Percentiles rank a stretch among this genome's conserved stretches.
These are phyloP conservation scores for Hippocampus mohnikei DNA, from an alignment of 2,113 vertebrate genomes.

Conservation along the genomic window DNA sequence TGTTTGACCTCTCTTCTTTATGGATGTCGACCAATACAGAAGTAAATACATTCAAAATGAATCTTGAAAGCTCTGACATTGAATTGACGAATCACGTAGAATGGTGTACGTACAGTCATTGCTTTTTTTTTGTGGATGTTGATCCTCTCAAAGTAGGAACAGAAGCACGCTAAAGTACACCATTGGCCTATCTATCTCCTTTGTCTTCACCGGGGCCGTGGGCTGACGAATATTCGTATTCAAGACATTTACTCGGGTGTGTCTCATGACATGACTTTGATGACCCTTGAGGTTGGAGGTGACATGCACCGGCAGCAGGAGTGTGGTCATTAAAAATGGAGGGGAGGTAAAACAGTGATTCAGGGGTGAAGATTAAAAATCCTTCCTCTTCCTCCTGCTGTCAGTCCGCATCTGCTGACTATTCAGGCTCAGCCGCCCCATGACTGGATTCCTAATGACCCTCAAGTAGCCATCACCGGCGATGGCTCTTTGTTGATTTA, in stretches of 20 bases:
- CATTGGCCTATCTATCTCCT: too few species aligned
- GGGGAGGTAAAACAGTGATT: constrained; percentile 18
- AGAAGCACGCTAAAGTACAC: too few species aligned
- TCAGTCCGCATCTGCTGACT: constrained; percentile 48
- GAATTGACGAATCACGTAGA: too few species aligned
- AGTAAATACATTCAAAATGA: too few species aligned
- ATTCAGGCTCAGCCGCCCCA: constrained; percentile 49
- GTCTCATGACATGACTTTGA: neutral
- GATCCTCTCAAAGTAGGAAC: too few species aligned
- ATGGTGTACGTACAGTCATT: too few species aligned
- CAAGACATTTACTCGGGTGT: neutral
- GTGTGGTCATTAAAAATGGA: constrained; percentile 27
- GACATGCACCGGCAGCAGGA: constrained; percentile 11
- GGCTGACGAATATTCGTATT: neutral
- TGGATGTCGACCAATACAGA: too few species aligned
- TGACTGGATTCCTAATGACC: constrained; percentile 74
- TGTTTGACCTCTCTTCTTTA: too few species aligned
- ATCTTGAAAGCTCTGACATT: too few species aligned
- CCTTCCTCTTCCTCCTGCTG: constrained; percentile 63
- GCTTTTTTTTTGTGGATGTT: too few species aligned
- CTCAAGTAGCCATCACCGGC: constrained; percentile 64
- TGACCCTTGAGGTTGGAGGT: neutral
- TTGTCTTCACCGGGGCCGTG: too few species aligned
- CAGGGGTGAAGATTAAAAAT: constrained; percentile 64
- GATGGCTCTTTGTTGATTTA: constrained; percentile 65